Conservation (phyloP, 2,113 vertebrate species). For the Carassius auratus region DNA sequence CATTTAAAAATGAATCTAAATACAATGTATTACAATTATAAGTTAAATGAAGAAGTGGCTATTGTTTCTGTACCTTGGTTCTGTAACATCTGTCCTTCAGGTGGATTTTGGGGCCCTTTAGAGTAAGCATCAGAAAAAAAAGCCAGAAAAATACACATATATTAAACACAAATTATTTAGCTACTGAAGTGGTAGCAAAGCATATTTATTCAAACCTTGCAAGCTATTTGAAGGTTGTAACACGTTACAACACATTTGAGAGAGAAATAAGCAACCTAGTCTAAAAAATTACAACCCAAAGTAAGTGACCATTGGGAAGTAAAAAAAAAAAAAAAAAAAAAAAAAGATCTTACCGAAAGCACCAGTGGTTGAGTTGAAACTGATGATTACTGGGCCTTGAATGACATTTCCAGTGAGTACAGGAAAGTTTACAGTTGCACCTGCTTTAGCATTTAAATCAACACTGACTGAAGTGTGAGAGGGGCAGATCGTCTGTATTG, state of each 20-base stretch:
- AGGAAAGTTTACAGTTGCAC: not conserved
- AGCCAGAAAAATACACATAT: not conserved
- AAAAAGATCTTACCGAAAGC: conserved; percentile 1
- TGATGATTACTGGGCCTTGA: not conserved
- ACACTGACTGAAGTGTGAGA: not conserved
- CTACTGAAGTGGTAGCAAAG: not conserved
- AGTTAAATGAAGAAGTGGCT: not conserved
- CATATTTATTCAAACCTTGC: not conserved
- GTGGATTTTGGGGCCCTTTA: not conserved
- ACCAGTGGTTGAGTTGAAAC: not conserved
- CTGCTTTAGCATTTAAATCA: not conserved
- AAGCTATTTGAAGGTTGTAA: not conserved
- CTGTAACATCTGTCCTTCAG: not conserved
- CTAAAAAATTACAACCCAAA: not conserved
- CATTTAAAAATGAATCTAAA: not conserved
- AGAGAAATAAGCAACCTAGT: not conserved
- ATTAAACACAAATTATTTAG: not conserved
- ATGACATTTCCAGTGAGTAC: not conserved
- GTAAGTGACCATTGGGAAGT: not conserved
- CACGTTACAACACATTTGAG: too few species aligned
- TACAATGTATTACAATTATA: not conserved
- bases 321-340: not conserved
- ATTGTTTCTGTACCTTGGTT: conserved; percentile 7
- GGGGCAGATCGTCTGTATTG: not conserved
- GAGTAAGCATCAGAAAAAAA: not conserved